Evolutionary conservation across 2,113 vertebrate genomes (phyloP).

Genomic region (Saguinus midas): DNA sequence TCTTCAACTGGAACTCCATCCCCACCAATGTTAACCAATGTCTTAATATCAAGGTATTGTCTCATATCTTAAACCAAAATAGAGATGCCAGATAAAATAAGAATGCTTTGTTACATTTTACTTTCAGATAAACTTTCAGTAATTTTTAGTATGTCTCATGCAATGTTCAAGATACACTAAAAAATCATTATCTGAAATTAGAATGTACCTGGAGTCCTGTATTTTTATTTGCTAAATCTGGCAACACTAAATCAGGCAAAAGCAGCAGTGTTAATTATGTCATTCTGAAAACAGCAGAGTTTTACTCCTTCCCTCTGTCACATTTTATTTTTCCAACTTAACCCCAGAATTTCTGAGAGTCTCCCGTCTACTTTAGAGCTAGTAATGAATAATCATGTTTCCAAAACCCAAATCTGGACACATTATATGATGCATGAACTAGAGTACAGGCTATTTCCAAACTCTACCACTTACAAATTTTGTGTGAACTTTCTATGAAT

Average conservation of each 20-base stretch:
- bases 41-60: neutral
- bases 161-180: neutral
- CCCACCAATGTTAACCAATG: neutral
- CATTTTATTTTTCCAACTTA: neutral
- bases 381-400: neutral
- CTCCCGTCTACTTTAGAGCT: neutral
- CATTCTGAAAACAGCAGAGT: neutral
- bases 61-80: neutral
- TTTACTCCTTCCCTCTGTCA: neutral
- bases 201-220: neutral
- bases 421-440: neutral
- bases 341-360: neutral
- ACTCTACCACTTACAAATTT: neutral
- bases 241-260: neutral
- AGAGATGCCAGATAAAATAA: neutral
- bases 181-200: neutral
- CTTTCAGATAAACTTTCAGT: neutral
- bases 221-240: constrained; percentile 12
- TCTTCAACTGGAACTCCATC: neutral
- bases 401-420: neutral
- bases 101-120: neutral
- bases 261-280: neutral
- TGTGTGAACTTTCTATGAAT: neutral
- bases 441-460: neutral
- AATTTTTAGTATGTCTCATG: neutral